A percentile compares a stretch with the other conserved stretches of the same genome.
Evolutionary conservation across 2,797 vertebrate genomes (phyloP).

Genomic region (Eleutherodactylus coqui): DNA sequence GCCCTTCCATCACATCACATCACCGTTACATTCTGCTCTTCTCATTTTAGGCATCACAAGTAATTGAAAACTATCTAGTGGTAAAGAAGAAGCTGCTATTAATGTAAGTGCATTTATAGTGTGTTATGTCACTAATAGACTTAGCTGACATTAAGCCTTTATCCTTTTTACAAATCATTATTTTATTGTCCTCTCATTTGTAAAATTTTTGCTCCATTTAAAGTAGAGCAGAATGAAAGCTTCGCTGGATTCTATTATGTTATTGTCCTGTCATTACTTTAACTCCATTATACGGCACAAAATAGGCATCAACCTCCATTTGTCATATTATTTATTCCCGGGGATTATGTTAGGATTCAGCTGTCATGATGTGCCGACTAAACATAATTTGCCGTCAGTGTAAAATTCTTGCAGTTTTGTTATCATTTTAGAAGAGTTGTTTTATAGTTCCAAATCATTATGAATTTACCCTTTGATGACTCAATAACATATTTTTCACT

Average conservation of each 20-base stretch:
- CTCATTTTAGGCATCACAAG: conserved; percentile 70
- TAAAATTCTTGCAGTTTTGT: conserved; percentile 56
- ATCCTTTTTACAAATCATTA: conserved; percentile 74
- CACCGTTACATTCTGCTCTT: conserved; percentile 68
- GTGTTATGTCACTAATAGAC: conserved; percentile 73
- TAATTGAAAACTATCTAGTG: conserved; percentile 75
- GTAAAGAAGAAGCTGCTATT: conserved; percentile 71
- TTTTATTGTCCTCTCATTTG: conserved; percentile 74
- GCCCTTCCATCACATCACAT: conserved; percentile 66
- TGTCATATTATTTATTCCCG: conserved; percentile 69
- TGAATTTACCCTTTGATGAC: background rate
- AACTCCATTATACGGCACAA: conserved; percentile 71
- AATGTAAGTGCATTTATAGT: conserved; percentile 75
- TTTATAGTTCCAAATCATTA: conserved; percentile 33
- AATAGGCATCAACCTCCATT: conserved; percentile 70
- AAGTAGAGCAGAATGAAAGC: conserved; percentile 70
- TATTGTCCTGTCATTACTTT: conserved; percentile 71
- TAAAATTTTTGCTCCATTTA: conserved; percentile 72
- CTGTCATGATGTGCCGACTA: conserved; percentile 63
- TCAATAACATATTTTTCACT: conserved; percentile 7
- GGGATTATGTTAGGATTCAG: conserved; percentile 65
- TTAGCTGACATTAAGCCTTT: conserved; percentile 71
- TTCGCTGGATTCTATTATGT: conserved; percentile 71
- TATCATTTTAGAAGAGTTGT: conserved; percentile 15
- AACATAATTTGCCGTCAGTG: conserved; percentile 63